Conservation (phyloP, 2,797 vertebrate species). For the Oreochromis mossambicus region DNA sequence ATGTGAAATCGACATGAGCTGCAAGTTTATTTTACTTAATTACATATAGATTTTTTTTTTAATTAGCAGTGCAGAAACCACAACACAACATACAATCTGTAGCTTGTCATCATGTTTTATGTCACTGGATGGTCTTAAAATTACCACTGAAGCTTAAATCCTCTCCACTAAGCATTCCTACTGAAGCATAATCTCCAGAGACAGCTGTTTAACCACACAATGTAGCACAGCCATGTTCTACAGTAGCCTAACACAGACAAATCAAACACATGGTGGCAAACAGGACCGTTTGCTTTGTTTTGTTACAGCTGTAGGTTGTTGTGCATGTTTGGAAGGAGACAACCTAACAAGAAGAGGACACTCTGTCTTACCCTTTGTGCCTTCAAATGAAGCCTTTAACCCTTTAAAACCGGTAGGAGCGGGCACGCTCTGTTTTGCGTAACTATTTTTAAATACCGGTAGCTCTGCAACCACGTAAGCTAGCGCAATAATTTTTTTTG, state of each 20-base stretch:
- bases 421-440: too few relatives aligned
- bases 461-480: too few relatives aligned
- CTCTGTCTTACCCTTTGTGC: not conserved
- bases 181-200: not conserved
- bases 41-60: not conserved
- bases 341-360: not conserved
- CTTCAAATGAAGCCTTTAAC: not conserved
- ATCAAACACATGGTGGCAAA: not conserved
- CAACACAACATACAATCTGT: not conserved
- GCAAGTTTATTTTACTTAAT: not conserved
- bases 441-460: too few relatives aligned
- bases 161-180: not conserved
- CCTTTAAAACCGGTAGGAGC: too few relatives aligned
- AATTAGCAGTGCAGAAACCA: not conserved
- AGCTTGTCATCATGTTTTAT: not conserved
- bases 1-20: fast-evolving
- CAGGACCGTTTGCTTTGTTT: not conserved
- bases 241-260: not conserved
- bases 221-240: not conserved
- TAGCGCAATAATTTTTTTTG: too few relatives aligned
- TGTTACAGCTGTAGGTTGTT: fast-evolving
- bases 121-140: not conserved
- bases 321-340: not conserved
- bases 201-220: not conserved
- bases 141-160: not conserved